Conservation (phyloP, 2,797 vertebrate genomes). For the Fringilla coelebs region DNA sequence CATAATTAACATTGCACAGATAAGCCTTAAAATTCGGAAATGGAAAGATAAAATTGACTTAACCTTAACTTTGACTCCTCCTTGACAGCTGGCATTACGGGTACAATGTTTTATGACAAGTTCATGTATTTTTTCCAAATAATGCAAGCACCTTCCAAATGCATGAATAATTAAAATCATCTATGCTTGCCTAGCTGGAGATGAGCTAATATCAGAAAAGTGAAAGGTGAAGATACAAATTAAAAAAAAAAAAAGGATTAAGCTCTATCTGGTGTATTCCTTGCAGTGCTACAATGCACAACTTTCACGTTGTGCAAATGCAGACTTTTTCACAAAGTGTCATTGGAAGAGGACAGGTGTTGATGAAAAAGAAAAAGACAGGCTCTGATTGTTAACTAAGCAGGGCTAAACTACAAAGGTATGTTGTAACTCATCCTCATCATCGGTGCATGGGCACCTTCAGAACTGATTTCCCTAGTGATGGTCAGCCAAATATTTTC, state of each 20-base stretch:
- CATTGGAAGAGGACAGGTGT: not conserved
- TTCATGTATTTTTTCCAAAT: constrained; percentile 19
- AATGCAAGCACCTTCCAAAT: constrained; percentile 24
- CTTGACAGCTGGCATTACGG: constrained; percentile 16
- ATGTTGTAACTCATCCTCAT: not conserved
- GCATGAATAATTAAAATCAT: constrained; percentile 36
- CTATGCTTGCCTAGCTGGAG: not conserved
- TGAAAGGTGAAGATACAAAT: not conserved
- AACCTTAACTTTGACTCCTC: constrained; percentile 43
- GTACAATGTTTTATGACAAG: constrained; percentile 22
- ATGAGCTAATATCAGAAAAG: constrained; percentile 12
- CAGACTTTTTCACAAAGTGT: not conserved
- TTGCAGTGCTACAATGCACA: not conserved
- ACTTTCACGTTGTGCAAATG: not conserved
- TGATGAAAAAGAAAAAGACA: not conserved
- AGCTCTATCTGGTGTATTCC: not conserved
- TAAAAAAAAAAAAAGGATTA: not conserved
- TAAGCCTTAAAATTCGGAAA: constrained; percentile 11
- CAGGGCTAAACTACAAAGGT: not conserved
- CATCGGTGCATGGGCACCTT: not conserved
- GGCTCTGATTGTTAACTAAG: not conserved
- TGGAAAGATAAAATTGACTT: constrained; percentile 27
- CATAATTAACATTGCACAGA: constrained; percentile 30
- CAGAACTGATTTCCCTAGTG: not conserved
- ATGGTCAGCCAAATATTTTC: not conserved